Base-by-base conservation (phyloP, 2,113 vertebrate species). In the Rhinogobius similis region DNA sequence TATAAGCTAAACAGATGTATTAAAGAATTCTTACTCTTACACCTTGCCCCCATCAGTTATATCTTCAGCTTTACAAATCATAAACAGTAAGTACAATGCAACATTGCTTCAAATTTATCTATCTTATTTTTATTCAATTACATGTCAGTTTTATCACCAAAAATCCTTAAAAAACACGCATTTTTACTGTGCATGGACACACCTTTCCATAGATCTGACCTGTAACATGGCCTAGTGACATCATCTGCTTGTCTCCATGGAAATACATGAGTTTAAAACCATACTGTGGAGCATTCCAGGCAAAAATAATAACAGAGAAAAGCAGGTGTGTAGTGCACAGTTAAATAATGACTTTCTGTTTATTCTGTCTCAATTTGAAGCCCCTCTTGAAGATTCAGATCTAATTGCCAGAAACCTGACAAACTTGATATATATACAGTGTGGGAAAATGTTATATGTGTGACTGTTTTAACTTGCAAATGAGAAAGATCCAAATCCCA, bases 401-500 rank as follows among this genome's bases (percentile, higher is more conserved):
- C 20, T n/a, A 48, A 48, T 48, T 18, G 46, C 16, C 44, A 48
- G 10, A 26, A 24, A 23, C 50, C 10, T 52, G 23, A 14, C 4
- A 23, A 14, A 23, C 10, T 55, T 24, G 13, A 55, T 23, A 26
- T 7, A 36, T 14, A 26, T 11, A 52, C n/a, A 3, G 50, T 26
- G 26, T 14, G 46, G 10, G 20, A n/a, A 55, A 5, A 38, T 11
- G 29, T 9, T 38, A 12, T n/a, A 3, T 10, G 29, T n/a, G 1
- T 61, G 26, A 12, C 27, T 8, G 8, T 58, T n/a, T 61, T 11
- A 5, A 61, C 58, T 36, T 38, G 29, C 65, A 67, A 52, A 75
- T 68, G 43, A 48, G 70, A 63, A 73, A 41, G 58, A 65, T 1
- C 2, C 58, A 61, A 38, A 61, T 38, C 58, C 39, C 48, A 10